A percentile compares a stretch with the other conserved stretches of the same genome.
Conservation (phyloP, 2,888 invertebrate genomes). For the Drosophila melanosoma region DNA sequence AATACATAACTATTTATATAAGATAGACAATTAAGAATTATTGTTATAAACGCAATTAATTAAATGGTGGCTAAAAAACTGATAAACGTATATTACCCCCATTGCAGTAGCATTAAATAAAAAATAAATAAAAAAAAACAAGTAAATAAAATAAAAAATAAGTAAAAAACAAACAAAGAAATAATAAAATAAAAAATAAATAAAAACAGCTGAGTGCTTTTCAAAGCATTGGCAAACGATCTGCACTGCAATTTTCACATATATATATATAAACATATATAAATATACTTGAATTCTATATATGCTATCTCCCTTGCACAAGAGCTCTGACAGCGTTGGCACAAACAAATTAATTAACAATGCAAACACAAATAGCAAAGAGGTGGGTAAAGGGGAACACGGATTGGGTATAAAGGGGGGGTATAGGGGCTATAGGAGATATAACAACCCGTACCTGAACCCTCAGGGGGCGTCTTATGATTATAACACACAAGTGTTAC, state of each 20-base stretch:
- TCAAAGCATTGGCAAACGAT: conserved; percentile 47
- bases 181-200: neutral
- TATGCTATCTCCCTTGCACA: conserved; percentile 45
- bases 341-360: conserved; percentile 78
- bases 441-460: conserved; percentile 26
- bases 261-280: neutral
- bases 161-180: conserved; percentile 11
- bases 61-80: conserved; percentile 1
- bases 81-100: conserved; percentile 32
- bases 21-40: neutral
- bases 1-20: too few species aligned
- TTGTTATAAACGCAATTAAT: neutral
- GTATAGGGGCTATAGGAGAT: neutral
- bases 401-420: neutral
- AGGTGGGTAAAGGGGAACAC: neutral
- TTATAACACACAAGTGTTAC: conserved; percentile 73
- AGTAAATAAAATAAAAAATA: neutral
- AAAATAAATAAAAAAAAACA: conserved; percentile 1
- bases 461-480: conserved; percentile 59
- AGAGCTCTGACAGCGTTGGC: conserved; percentile 29
- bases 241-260: conserved; percentile 33
- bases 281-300: conserved; percentile 15
- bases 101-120: conserved; percentile 24
- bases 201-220: conserved; percentile 46
- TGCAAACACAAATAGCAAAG: conserved; percentile 48